Evolutionary conservation across 2,113 vertebrate genomes (phyloP).

Genomic region (Eurystomus gularis): DNA sequence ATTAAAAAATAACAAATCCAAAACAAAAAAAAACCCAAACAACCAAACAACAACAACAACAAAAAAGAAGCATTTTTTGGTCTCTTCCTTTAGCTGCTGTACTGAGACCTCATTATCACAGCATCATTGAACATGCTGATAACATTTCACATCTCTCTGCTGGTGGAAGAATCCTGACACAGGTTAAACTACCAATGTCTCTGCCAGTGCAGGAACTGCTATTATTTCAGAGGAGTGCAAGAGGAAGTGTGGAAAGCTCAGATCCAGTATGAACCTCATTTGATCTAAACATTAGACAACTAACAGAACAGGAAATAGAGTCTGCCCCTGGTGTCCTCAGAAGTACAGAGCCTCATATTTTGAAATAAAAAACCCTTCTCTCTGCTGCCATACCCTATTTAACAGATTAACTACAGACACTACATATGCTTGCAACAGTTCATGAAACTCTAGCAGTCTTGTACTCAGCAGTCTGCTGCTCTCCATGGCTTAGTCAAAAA

Average conservation of each 20-base stretch:
- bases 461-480: background rate
- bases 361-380: background rate
- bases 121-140: background rate
- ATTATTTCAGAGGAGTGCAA: background rate
- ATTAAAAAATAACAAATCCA: too few relatives aligned
- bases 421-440: background rate
- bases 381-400: background rate
- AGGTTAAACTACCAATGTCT: background rate
- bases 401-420: background rate
- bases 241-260: background rate
- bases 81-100: background rate
- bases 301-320: background rate
- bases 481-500: background rate
- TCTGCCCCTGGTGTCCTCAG: background rate
- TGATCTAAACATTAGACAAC: background rate
- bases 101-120: background rate
- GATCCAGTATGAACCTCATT: background rate
- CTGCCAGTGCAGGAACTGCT: background rate
- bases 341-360: background rate
- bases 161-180: background rate
- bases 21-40: background rate
- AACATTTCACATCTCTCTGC: background rate
- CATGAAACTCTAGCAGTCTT: background rate
- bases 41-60: background rate
- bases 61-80: background rate